phyloP scores from a whole-genome alignment of 2,797 vertebrate species.

The Gorsachius magnificus region DNA sequence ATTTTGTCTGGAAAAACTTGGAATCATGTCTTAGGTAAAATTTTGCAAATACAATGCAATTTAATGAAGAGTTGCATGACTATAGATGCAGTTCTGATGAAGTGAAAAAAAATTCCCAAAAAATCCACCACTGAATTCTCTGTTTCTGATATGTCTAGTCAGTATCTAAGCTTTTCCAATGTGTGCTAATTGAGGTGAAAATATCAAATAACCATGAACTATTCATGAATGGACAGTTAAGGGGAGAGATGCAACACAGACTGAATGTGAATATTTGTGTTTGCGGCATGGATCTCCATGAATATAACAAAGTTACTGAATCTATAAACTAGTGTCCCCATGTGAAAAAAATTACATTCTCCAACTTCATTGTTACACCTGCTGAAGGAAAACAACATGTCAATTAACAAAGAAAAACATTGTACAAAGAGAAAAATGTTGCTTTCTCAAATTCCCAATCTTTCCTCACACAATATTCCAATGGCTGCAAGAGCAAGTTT shows the following conservation, averaged over 20 bases:
- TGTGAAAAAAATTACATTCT: not conserved
- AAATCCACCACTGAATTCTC: not conserved
- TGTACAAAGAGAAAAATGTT: not conserved
- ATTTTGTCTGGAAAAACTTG: not conserved
- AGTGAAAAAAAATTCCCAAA: not conserved
- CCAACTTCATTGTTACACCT: accelerated
- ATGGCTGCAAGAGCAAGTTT: not conserved
- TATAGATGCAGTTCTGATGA: not conserved
- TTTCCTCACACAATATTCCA: not conserved
- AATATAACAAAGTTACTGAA: not conserved
- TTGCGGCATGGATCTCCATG: not conserved
- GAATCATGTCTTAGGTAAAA: not conserved
- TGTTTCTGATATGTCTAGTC: not conserved
- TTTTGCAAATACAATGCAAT: not conserved
- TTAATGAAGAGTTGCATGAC: not conserved
- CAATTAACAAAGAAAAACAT: not conserved
- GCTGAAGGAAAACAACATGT: not conserved
- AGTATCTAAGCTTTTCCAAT: not conserved
- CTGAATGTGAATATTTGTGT: not conserved
- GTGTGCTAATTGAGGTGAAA: not conserved
- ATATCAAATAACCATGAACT: not conserved
- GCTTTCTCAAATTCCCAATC: not conserved
- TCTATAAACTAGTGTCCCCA: not conserved
- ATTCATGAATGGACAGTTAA: not conserved
- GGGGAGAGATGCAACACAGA: not conserved